phyloP scores from a whole-genome alignment of 2,113 vertebrate genomes.

The Mesitornis unicolor region DNA sequence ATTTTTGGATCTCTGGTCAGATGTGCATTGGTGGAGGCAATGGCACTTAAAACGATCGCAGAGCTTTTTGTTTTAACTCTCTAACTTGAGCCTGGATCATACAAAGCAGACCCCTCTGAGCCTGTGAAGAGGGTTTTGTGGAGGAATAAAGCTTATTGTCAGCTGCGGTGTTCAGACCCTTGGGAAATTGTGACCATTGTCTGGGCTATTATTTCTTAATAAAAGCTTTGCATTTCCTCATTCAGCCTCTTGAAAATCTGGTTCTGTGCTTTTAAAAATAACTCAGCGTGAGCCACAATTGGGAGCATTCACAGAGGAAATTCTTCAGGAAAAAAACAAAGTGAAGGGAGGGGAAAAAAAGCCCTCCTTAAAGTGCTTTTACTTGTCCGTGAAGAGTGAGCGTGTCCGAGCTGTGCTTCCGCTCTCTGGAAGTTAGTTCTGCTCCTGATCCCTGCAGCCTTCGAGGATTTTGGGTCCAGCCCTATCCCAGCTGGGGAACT shows the following conservation, averaged over 20 bases:
- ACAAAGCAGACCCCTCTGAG: slow-evolving; percentile 4
- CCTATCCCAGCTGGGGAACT: neutral
- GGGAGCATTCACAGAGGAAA: slow-evolving; percentile 50
- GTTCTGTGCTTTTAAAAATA: slow-evolving; percentile 50
- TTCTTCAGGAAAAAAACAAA: slow-evolving; percentile 40
- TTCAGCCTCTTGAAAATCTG: slow-evolving; percentile 29
- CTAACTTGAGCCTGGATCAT: neutral
- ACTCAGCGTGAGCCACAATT: slow-evolving; percentile 15
- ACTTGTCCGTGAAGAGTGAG: neutral
- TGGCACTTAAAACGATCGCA: neutral
- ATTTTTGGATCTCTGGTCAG: neutral
- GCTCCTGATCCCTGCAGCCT: neutral
- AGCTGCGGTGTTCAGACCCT: slow-evolving; percentile 21
- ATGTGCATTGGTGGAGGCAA: neutral
- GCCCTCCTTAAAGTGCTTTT: neutral
- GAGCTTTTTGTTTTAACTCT: slow-evolving; percentile 14
- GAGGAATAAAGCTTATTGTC: slow-evolving; percentile 50
- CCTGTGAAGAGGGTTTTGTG: slow-evolving; percentile 31
- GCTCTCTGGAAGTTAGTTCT: neutral
- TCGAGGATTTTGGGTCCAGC: neutral
- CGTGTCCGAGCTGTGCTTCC: neutral
- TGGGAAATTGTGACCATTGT: slow-evolving; percentile 60
- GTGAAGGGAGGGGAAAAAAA: neutral
- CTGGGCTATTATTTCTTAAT: slow-evolving; percentile 47
- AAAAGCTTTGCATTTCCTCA: slow-evolving; percentile 58